A percentile compares a stretch with the other conserved stretches of the same genome.
phyloP scores from a whole-genome alignment of 1,140 invertebrate genomes.

The Camponotus pennsylvanicus region DNA sequence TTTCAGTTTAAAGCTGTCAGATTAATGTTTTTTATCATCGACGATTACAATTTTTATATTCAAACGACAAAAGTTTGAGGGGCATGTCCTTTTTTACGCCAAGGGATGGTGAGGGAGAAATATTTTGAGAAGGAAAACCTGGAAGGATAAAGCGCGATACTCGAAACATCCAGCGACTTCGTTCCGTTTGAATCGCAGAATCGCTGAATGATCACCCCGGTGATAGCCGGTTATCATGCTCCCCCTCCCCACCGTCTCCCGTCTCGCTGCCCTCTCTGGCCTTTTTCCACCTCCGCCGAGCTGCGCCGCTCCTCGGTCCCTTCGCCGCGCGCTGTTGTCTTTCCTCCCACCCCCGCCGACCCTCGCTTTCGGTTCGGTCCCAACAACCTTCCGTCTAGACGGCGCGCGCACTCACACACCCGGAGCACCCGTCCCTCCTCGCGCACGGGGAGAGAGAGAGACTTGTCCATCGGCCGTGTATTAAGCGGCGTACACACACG shows the following conservation, averaged over 20 bases:
- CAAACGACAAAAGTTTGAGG: background rate
- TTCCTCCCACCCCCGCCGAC: slow-evolving; percentile 69
- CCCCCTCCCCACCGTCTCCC: slow-evolving; percentile 67
- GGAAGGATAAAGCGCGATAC: background rate
- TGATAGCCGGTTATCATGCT: slow-evolving; percentile 80
- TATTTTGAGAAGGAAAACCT: background rate
- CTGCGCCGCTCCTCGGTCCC: slow-evolving; percentile 61
- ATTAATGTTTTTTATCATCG: background rate
- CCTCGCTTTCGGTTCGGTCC: slow-evolving; percentile 73
- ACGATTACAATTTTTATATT: background rate
- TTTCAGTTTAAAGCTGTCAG: background rate
- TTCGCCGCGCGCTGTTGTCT: slow-evolving; percentile 65
- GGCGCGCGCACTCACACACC: slow-evolving; percentile 75
- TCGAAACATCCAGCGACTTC: background rate
- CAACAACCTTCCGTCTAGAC: slow-evolving; percentile 83
- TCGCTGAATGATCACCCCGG: slow-evolving; percentile 57
- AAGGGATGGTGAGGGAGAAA: background rate
- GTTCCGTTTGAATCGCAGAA: background rate
- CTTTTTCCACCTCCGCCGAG: slow-evolving; percentile 62
- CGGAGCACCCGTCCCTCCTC: slow-evolving; percentile 19
- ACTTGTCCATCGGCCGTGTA: slow-evolving; percentile 43
- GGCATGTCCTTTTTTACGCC: background rate
- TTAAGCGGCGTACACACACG: slow-evolving; percentile 40
- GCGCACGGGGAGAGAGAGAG: slow-evolving; percentile 46
- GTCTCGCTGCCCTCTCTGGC: slow-evolving; percentile 66